Conservation (phyloP, 35 echinoderm and acorn worm species). For the Diadema setosum region DNA sequence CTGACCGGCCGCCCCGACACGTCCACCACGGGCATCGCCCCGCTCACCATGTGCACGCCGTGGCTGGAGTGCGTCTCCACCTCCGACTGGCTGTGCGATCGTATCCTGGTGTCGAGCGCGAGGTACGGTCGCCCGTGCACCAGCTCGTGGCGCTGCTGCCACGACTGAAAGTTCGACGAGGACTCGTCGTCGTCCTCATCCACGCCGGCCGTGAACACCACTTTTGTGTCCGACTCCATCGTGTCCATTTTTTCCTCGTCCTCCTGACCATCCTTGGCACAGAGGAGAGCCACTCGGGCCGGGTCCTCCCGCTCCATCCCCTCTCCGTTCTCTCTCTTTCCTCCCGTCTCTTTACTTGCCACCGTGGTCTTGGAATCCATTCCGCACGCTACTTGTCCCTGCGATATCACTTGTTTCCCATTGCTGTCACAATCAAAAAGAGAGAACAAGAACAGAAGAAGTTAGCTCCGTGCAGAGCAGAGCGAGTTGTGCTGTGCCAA, state of each 20-base stretch:
- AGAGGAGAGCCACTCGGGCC: neutral
- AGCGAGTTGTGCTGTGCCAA: too few species aligned
- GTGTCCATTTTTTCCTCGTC: slow-evolving; percentile 22
- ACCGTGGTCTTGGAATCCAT: neutral
- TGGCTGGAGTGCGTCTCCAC: neutral
- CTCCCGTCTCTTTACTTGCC: neutral
- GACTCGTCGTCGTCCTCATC: neutral
- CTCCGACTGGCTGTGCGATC: slow-evolving; percentile 15
- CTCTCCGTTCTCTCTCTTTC: neutral
- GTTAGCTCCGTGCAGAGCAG: too few species aligned
- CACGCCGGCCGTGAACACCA: neutral
- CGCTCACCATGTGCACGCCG: neutral
- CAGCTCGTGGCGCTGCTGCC: slow-evolving; percentile 12
- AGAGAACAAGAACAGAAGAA: too few species aligned
- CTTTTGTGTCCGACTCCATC: neutral
- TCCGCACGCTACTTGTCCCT: neutral
- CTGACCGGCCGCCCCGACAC: neutral
- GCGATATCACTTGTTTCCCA: neutral
- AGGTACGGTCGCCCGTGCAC: neutral
- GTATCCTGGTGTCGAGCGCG: neutral
- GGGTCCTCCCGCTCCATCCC: neutral
- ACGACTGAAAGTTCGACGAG: neutral
- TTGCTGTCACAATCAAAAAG: neutral
- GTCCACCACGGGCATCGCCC: slow-evolving; percentile 3
- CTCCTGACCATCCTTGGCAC: neutral